phyloP scores from a whole-genome alignment of 2,113 vertebrate genomes.

The Pangasianodon gigas region DNA sequence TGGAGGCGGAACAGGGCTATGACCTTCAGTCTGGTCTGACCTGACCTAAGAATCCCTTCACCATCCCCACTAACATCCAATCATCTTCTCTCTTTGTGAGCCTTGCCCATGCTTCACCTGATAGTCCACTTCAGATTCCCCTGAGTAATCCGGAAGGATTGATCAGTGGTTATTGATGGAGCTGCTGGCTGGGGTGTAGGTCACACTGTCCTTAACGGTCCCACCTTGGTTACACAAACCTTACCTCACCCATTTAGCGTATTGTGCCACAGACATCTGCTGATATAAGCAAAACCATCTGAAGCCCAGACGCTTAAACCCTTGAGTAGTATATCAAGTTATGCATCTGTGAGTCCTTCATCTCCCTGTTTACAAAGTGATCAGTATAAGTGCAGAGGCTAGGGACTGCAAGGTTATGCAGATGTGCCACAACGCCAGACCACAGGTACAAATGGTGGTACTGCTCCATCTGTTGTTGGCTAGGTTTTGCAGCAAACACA shows the following conservation, averaged over 20 bases:
- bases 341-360: neutral
- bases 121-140: slow-evolving; percentile 7
- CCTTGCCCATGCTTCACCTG: neutral
- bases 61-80: neutral
- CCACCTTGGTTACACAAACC: neutral
- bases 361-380: neutral
- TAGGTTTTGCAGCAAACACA: neutral
- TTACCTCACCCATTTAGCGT: neutral
- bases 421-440: neutral
- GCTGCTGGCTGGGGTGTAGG: neutral
- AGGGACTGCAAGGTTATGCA: no score
- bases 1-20: slow-evolving; percentile 8
- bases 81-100: neutral
- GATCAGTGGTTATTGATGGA: slow-evolving; percentile 25
- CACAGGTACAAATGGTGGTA: neutral
- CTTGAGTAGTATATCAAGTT: neutral
- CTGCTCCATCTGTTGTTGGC: neutral
- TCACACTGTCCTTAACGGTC: neutral
- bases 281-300: neutral
- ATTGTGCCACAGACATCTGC: neutral
- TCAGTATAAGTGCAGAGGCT: neutral
- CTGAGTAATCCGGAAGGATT: neutral
- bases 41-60: neutral
- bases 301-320: no score
- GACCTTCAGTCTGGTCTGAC: slow-evolving; percentile 38